Percentiles rank a stretch among this genome's conserved stretches.
These are phyloP conservation scores for Agonopterix subpropinquella DNA, from an alignment of 2,888 invertebrate genomes.

Conservation along the genomic window DNA sequence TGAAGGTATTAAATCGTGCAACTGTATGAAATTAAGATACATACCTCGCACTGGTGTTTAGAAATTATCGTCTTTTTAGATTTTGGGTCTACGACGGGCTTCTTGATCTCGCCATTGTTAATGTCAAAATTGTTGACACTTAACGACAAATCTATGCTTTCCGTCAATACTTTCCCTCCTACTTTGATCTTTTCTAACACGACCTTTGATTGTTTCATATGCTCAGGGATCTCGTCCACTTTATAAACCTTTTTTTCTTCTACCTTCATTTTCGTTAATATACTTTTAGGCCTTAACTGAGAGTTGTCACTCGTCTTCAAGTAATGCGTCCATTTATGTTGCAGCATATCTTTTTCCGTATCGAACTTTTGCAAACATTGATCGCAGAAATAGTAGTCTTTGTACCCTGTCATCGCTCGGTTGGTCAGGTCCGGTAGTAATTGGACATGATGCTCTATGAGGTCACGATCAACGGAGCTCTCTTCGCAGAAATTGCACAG, in stretches of 20 bases:
- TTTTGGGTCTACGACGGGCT: slow-evolving; percentile 32
- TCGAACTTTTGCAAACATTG: slow-evolving; percentile 51
- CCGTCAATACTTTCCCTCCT: slow-evolving; percentile 10
- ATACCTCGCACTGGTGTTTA: slow-evolving; percentile 46
- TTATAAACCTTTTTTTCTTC: slow-evolving; percentile 28
- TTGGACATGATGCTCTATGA: slow-evolving; percentile 39
- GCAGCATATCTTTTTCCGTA: slow-evolving; percentile 48
- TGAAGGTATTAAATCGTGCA: too few species aligned
- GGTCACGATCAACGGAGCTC: slow-evolving; percentile 38
- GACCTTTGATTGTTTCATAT: slow-evolving; percentile 37
- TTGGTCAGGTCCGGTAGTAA: slow-evolving; percentile 46
- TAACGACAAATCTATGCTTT: slow-evolving; percentile 9
- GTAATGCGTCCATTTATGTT: slow-evolving; percentile 62
- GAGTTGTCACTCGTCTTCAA: slow-evolving; percentile 40
- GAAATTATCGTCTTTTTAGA: slow-evolving; percentile 51
- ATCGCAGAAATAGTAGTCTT: slow-evolving; percentile 56
- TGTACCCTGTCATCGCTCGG: slow-evolving; percentile 44
- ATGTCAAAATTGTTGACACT: slow-evolving; percentile 17
- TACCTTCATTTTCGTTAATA: slow-evolving; percentile 11
- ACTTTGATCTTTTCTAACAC: slow-evolving; percentile 34
- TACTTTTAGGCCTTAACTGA: slow-evolving; percentile 20
- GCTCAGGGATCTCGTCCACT: slow-evolving; percentile 36
- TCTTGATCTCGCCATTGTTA: slow-evolving; percentile 22
- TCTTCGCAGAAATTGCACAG: slow-evolving; percentile 55
- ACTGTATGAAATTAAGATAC: slow-evolving; percentile 22